A percentile compares a stretch with the other conserved stretches of the same genome.
These are phyloP conservation scores for Pogonomyrmex barbatus DNA, from an alignment of 1,140 invertebrate species.

Conservation along the genomic window DNA sequence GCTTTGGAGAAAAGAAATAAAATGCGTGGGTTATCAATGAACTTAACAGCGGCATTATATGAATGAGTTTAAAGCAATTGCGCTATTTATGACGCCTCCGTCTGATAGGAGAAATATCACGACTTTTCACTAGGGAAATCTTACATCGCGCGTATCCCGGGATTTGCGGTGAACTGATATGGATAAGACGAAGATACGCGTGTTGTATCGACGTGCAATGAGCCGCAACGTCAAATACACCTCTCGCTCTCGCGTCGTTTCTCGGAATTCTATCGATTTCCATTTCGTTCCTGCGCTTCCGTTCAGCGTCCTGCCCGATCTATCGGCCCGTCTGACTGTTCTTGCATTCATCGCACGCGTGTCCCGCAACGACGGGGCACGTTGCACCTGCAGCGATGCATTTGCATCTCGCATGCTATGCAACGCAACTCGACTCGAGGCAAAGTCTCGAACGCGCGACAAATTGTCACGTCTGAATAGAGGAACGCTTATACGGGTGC, in stretches of 20 bases:
- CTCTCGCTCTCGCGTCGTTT: background rate
- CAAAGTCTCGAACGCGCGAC: constrained; percentile 51
- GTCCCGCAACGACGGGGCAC: background rate
- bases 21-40: constrained; percentile 29
- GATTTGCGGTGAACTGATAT: background rate
- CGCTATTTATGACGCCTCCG: background rate
- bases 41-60: background rate
- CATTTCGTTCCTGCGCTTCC: constrained; percentile 54
- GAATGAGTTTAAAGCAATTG: constrained; percentile 13
- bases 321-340: constrained; percentile 14
- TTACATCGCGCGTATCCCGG: background rate
- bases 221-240: constrained; percentile 9
- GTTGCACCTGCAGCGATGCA: constrained; percentile 45
- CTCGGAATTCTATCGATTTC: constrained; percentile 43
- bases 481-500: background rate
- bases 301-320: background rate
- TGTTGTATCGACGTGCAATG: constrained; percentile 34
- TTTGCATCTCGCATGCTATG: constrained; percentile 36
- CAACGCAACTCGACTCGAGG: constrained; percentile 11
- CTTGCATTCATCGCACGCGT: constrained; percentile 45
- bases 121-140: background rate
- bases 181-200: background rate
- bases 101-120: background rate
- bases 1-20: constrained; percentile 27
- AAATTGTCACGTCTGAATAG: constrained; percentile 20